Base-by-base conservation (phyloP, 1,140 invertebrate genomes). In the Megalopta genalis region DNA sequence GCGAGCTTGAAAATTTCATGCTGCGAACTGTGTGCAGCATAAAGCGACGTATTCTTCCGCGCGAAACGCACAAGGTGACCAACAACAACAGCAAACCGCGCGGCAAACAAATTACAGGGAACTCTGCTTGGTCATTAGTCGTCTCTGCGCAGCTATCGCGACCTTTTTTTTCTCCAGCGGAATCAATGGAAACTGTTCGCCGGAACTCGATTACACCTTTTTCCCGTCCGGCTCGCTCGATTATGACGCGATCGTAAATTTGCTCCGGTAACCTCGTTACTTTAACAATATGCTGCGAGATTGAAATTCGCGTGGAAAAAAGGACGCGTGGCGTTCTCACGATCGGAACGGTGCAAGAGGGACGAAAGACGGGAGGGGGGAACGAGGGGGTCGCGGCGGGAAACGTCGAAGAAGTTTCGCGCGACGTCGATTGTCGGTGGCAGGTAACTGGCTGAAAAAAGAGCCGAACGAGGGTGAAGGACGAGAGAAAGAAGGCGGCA, bases 371-470 rank as follows among this genome's bases (percentile, higher is more conserved):
- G 49, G 1, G 49, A 6, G 2, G 49, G 49, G 16, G 49, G 49
- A 18, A 14, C 3, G 14, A 4, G 16, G 16, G 16, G 10, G 42
- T 10, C 42, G 49, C 2, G 49, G 16, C 12, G 49, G 49, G 16
- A 14, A 18, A 73, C 27, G 71, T 14, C 39, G 65, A 69, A 75
- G 63, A 75, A 76, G 71, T 67, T 68, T 42, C 32, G 59, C 54
- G 49, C 62, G 71, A 82, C 75, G 62, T 76, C 67, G 76, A 25
- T 86, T 75, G 84, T 80, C 57, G 67, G 25, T 82, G 73, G 83
- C 76, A 85, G 83, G 83, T 81, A 83, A 85, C 78, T 52, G 75
- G 32, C 21, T 57, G 23, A 60, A 82, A 59, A 68, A 74, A 84
- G 67, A 66, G 18, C 18, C 18, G 54, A 32, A 21, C 1, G 32